These are phyloP conservation scores for Spodoptera littoralis DNA, from an alignment of 2,888 invertebrate species.

Conservation along the genomic window DNA sequence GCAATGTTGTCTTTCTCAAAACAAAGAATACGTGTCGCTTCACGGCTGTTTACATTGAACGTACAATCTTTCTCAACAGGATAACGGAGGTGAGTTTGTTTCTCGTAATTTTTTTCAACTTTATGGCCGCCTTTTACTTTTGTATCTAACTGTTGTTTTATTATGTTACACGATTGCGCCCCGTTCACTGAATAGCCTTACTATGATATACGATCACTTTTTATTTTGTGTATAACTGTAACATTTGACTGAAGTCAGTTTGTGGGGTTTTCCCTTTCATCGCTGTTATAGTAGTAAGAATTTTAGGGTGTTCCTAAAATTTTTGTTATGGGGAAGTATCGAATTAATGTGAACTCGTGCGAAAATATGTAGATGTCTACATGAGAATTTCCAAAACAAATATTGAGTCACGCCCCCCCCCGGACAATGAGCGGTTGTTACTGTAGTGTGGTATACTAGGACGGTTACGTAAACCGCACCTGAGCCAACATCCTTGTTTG, in stretches of 20 bases:
- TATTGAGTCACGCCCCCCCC: conserved; percentile 51
- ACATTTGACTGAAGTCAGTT: conserved; percentile 15
- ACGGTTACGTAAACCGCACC: conserved; percentile 73
- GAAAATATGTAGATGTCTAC: conserved; percentile 13
- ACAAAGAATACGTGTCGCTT: conserved; percentile 37
- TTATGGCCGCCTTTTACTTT: conserved; percentile 67
- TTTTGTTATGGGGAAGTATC: conserved; percentile 3
- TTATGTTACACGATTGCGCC: conserved; percentile 20
- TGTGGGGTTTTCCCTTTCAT: conserved; percentile 29
- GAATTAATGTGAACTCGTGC: conserved; percentile 5
- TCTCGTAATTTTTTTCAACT: conserved; percentile 45
- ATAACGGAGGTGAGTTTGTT: conserved; percentile 59
- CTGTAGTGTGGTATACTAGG: conserved; percentile 43
- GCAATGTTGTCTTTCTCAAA: conserved; percentile 27
- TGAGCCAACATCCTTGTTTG: conserved; percentile 81
- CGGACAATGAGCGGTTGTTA: conserved; percentile 54
- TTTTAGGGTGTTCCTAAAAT: too few relatives aligned
- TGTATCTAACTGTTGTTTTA: conserved; percentile 58
- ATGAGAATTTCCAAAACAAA: conserved; percentile 53
- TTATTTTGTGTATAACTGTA: conserved; percentile 17
- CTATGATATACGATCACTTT: conserved; percentile 34
- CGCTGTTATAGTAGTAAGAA: too few relatives aligned
- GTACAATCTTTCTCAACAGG: conserved; percentile 47
- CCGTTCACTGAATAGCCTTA: conserved; percentile 39
- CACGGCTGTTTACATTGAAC: conserved; percentile 49